Evolutionary conservation across 2,797 vertebrate species (phyloP), one percentile per base, ranked within the genome.

Genomic region (Paramormyrops hopkinsi): DNA sequence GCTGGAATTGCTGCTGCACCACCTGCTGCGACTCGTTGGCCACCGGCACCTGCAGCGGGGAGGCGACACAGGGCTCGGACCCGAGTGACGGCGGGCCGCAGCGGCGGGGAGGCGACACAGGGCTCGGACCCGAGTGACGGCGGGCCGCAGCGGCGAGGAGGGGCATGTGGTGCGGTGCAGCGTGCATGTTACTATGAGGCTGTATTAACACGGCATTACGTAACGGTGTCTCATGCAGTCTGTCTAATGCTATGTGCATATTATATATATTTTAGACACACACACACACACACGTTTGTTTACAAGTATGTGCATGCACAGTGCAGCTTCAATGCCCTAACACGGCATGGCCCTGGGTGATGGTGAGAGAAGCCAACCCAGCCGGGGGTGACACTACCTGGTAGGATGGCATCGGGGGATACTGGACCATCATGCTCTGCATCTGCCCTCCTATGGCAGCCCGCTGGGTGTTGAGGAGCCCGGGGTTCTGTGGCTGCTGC

Each of bases 401-500:
- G 96, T 99, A 99, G 0, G 98, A 98, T 94, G 97, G 97, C 96
- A 99, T 97, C 59, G 98, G 97, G 50, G 97, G 97, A 94, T 99
- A 99, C 94, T 99, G 98, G 92, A 99, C 98, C 98, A 99, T 97
- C 94, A 99, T 97, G 93, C 98, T 97, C 95, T 98, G 97, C 97
- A 98, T 98, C 93, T 99, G 98, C 93, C 95, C 96, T 14, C 97
- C 97, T 93, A 99, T 96, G 41, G 93, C 92, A 11, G 95, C 95
- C 93, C 98, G 97, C 94, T 98, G 98, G 91, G 95, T 96, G 94
- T 94, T 96, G 90, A 99, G 97, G 88, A 99, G 96, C 92, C 95
- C 95, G 29, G 97, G 96, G 92, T 97, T 98, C 94, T 98, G 98
- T 0, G 98, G 95, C 94, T 98, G 98, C 94, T 99, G 98, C 90